Evolutionary conservation across 2,797 vertebrate species (phyloP).

Genomic region (Enteromius paludinosus): DNA sequence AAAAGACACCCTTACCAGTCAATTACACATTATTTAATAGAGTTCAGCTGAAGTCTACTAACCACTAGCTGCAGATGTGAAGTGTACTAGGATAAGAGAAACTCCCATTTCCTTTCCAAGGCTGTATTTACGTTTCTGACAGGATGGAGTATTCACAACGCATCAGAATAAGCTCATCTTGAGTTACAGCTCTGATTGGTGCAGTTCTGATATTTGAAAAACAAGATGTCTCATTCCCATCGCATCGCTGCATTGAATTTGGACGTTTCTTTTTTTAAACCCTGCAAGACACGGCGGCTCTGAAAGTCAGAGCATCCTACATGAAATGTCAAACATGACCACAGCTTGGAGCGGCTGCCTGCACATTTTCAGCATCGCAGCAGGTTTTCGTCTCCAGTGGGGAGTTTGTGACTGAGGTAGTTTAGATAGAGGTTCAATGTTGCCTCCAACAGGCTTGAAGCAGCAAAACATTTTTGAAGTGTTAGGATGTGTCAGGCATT

Average conservation of each 20-base stretch:
- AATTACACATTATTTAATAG: conserved; percentile 58
- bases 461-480: conserved; percentile 16
- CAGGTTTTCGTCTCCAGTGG: conserved; percentile 8
- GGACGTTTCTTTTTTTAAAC: background rate
- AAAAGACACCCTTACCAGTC: conserved; percentile 48
- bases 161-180: conserved; percentile 4
- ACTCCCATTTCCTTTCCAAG: background rate
- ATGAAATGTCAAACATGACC: conserved; percentile 34
- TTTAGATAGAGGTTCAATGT: conserved; percentile 40
- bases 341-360: conserved; percentile 25
- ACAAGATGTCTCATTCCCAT: conserved; percentile 9
- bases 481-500: background rate
- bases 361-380: conserved; percentile 5
- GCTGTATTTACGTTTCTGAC: conserved; percentile 12
- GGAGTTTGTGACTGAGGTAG: background rate
- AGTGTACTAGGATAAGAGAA: conserved; percentile 15
- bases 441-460: conserved; percentile 48
- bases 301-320: conserved; percentile 20
- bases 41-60: conserved; percentile 53
- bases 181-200: conserved; percentile 8
- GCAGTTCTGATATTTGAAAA: conserved; percentile 20
- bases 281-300: background rate
- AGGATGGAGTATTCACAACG: background rate
- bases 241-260: background rate
- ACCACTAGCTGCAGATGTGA: conserved; percentile 38